These are phyloP conservation scores for Menura novaehollandiae DNA, from an alignment of 2,113 vertebrate species.

Conservation along the genomic window DNA sequence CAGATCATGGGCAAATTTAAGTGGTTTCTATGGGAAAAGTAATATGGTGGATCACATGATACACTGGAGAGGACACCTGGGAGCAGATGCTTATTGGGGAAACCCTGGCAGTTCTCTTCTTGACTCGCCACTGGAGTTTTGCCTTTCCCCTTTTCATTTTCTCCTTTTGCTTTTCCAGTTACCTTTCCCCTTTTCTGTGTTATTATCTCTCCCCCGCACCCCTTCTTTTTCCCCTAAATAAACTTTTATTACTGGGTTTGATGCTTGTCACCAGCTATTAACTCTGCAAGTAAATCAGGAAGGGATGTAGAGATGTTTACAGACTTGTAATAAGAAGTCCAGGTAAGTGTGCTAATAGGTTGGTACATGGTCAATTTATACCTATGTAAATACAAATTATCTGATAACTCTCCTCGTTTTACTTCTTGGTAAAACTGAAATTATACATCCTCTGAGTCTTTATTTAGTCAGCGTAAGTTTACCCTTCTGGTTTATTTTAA, in stretches of 20 bases:
- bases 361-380: neutral
- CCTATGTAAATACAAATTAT: neutral
- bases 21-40: neutral
- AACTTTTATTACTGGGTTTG: neutral
- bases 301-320: neutral
- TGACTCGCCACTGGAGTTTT: neutral
- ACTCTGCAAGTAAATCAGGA: neutral
- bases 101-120: neutral
- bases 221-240: neutral
- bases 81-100: neutral
- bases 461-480: neutral
- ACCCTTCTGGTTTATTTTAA: neutral
- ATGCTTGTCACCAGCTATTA: neutral
- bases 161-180: neutral
- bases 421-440: neutral
- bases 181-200: neutral
- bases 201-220: rapidly evolving
- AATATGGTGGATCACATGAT: neutral
- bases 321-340: neutral
- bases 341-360: neutral
- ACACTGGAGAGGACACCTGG: neutral
- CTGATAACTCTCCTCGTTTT: neutral
- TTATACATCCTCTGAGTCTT: neutral
- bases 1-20: neutral
- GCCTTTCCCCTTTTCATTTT: neutral